These are phyloP conservation scores for Naja naja DNA, from an alignment of 2,113 vertebrate genomes.

Conservation along the genomic window DNA sequence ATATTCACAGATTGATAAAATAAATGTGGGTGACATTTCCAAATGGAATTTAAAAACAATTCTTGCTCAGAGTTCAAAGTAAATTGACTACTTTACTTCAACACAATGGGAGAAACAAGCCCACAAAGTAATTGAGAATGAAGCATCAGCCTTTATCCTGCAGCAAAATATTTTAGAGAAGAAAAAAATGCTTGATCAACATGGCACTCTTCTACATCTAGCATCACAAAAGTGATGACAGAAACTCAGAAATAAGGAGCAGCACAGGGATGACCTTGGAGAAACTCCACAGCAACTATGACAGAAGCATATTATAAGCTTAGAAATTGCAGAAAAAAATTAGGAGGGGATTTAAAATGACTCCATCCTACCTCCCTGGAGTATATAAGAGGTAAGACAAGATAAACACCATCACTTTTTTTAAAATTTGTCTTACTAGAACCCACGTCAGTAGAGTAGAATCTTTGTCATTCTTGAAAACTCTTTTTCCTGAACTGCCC, in stretches of 20 bases:
- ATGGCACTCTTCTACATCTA: not conserved
- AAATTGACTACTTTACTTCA: not conserved
- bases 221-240: not conserved
- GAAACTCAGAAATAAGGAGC: not conserved
- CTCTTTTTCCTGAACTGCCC: not conserved
- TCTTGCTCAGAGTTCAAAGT: not conserved
- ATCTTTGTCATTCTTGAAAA: not conserved
- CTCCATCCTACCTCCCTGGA: not conserved
- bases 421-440: not conserved
- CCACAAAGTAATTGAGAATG: not conserved
- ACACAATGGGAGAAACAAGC: not conserved
- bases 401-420: not conserved
- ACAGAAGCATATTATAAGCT: not conserved
- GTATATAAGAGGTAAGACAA: not conserved
- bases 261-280: not conserved
- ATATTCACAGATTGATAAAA: constrained; percentile 10
- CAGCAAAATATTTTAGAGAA: not conserved
- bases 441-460: not conserved
- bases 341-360: not conserved
- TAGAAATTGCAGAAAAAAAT: not conserved
- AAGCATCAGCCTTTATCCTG: not conserved
- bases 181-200: not conserved
- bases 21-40: not conserved
- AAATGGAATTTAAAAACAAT: not conserved
- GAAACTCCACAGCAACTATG: not conserved